A percentile compares a stretch with the other conserved stretches of the same genome.
phyloP scores from a whole-genome alignment of 1,140 invertebrate species.

The Megalopta genalis region DNA sequence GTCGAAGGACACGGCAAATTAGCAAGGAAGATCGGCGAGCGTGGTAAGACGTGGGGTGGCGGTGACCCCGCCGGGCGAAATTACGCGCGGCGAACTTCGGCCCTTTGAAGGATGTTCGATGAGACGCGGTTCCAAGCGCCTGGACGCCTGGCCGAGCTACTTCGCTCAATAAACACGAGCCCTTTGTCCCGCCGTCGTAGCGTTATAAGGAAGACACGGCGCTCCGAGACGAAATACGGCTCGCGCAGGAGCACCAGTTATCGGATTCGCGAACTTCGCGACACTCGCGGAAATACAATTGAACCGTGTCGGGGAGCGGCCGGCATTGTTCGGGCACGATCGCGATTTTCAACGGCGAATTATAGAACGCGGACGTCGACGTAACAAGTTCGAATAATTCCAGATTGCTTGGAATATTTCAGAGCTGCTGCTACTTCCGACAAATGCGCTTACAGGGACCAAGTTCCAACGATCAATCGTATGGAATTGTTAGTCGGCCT shows the following conservation, averaged over 20 bases:
- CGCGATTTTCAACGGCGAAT: background rate
- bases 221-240: background rate
- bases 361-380: background rate
- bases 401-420: background rate
- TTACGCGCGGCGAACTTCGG: conserved; percentile 47
- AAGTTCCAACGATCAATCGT: too few species aligned
- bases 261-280: conserved; percentile 13
- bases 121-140: conserved; percentile 41
- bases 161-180: conserved; percentile 43
- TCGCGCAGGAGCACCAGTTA: background rate
- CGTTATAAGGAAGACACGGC: background rate
- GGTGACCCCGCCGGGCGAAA: conserved; percentile 33
- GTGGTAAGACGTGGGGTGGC: background rate
- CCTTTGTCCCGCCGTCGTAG: conserved; percentile 41
- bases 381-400: background rate
- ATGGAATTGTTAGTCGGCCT: too few species aligned
- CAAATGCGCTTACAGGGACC: too few species aligned
- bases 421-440: too few species aligned
- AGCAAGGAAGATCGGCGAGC: conserved; percentile 19
- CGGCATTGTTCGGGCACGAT: background rate
- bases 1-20: conserved; percentile 35
- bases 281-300: conserved; percentile 9
- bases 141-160: conserved; percentile 23
- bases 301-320: background rate
- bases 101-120: conserved; percentile 53